A percentile compares a stretch with the other conserved stretches of the same genome.
phyloP scores from a whole-genome alignment of 1,140 invertebrate species.

The Schlechtendalia chinensis region DNA sequence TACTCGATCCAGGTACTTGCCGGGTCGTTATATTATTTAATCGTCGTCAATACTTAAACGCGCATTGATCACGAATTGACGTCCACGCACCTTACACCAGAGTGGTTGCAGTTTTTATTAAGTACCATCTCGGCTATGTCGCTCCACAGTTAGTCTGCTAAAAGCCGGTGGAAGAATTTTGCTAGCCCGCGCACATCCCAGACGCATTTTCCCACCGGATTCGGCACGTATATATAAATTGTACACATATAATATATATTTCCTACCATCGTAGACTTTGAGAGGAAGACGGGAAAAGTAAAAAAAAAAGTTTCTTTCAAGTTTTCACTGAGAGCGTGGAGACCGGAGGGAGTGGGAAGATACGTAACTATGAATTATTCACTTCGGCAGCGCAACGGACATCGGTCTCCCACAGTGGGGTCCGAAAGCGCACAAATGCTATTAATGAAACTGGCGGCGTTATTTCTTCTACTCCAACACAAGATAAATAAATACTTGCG shows the following conservation, averaged over 20 bases:
- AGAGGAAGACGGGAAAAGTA: background rate
- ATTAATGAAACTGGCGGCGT: constrained; percentile 21
- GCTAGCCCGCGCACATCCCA: background rate
- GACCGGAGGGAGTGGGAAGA: background rate
- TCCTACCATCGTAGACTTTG: background rate
- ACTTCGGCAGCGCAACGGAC: constrained; percentile 18
- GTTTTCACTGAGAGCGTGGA: background rate
- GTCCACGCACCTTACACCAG: too few species aligned
- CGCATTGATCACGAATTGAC: too few species aligned
- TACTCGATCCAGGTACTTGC: too few species aligned
- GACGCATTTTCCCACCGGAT: background rate
- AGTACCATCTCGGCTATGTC: background rate
- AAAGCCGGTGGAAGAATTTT: constrained; percentile 2
- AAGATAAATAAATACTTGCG: background rate
- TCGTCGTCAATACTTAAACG: too few species aligned
- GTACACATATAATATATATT: too few species aligned
- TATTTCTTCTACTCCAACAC: background rate
- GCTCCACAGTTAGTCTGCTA: background rate
- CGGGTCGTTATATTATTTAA: too few species aligned
- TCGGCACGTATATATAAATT: background rate
- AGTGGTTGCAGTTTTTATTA: background rate
- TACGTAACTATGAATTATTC: constrained; percentile 36
- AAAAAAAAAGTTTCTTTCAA: constrained; percentile 16
- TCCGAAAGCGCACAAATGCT: background rate
- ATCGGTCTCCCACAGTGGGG: constrained; percentile 16